These are phyloP conservation scores for Scaptomyza hsui DNA, from an alignment of 1,140 invertebrate species.

Conservation along the genomic window DNA sequence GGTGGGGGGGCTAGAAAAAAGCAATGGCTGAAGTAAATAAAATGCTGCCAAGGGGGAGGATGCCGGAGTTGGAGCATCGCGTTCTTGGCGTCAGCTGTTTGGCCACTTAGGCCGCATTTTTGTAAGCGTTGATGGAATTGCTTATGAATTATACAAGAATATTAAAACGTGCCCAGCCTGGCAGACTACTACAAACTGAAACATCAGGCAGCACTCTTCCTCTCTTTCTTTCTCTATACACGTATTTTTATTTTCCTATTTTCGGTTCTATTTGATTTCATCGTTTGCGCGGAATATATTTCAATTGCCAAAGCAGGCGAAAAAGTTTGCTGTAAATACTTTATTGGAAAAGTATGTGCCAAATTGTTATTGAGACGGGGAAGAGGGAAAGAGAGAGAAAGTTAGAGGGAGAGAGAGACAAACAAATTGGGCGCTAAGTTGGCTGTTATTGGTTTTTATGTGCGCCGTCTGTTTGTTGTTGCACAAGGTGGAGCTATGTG, in stretches of 20 bases:
- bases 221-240: not conserved
- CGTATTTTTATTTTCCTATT: not conserved
- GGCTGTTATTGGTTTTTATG: constrained; percentile 73
- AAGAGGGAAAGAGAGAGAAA: not conserved
- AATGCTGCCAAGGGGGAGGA: constrained; percentile 9
- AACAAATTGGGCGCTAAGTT: constrained; percentile 81
- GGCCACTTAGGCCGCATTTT: constrained; percentile 80
- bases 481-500: constrained; percentile 1
- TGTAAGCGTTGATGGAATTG: constrained; percentile 80
- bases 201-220: not conserved
- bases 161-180: constrained; percentile 75
- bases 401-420: constrained; percentile 18
- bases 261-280: constrained; percentile 44
- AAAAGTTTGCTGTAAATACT: constrained; percentile 65
- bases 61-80: not conserved
- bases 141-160: constrained; percentile 84
- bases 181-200: constrained; percentile 17
- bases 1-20: too few species aligned
- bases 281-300: constrained; percentile 59
- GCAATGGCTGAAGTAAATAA: constrained; percentile 77
- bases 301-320: constrained; percentile 60
- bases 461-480: constrained; percentile 22
- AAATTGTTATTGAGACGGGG: constrained; percentile 68
- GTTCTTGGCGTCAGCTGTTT: constrained; percentile 76
- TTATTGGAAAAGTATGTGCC: constrained; percentile 82